A percentile compares a stretch with the other conserved stretches of the same genome.
phyloP scores from a whole-genome alignment of 2,888 invertebrate species.

The Limnephilus marmoratus region DNA sequence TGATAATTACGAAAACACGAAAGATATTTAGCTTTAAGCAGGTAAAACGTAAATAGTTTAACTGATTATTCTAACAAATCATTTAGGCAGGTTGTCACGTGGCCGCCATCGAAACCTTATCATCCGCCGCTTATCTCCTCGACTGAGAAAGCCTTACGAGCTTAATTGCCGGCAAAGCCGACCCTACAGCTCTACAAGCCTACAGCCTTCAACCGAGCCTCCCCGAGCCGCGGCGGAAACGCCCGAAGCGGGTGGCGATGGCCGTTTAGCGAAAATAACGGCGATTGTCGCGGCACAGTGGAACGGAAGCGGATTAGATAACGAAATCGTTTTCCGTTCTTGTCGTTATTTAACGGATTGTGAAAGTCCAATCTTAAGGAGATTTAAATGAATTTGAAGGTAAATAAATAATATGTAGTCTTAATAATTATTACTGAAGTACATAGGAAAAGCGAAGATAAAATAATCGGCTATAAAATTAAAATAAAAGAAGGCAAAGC shows the following conservation, averaged over 20 bases:
- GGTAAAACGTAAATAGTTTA: neutral
- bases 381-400: neutral
- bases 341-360: constrained; percentile 3
- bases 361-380: neutral
- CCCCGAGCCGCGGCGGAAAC: constrained; percentile 25
- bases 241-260: constrained; percentile 35
- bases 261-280: constrained; percentile 42
- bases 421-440: neutral
- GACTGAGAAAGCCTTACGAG: constrained; percentile 40
- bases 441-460: neutral
- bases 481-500: no score
- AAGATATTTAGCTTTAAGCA: neutral
- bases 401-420: neutral
- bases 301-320: constrained; percentile 36
- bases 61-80: neutral
- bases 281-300: constrained; percentile 21
- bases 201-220: constrained; percentile 32
- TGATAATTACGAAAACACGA: no score
- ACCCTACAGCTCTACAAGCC: constrained; percentile 19
- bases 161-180: constrained; percentile 50
- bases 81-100: constrained; percentile 45
- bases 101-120: constrained; percentile 47
- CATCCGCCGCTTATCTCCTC: constrained; percentile 38
- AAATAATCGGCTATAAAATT: neutral
- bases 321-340: constrained; percentile 26